Evolutionary conservation across 1,140 invertebrate species (phyloP).

Genomic region (Lordiphosa stackelbergi): DNA sequence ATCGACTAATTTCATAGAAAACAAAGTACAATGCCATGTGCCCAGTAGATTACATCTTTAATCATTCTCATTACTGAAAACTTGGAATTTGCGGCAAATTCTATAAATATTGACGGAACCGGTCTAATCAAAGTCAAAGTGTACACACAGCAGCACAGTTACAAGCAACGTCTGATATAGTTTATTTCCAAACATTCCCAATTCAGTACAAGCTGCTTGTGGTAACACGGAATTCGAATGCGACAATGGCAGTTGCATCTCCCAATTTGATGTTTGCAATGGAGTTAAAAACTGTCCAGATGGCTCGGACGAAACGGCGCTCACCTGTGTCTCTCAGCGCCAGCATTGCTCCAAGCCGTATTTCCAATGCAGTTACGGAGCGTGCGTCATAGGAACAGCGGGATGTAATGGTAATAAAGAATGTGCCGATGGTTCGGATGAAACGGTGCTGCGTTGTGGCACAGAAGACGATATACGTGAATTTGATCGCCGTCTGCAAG

Average conservation of each 20-base stretch:
- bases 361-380: slow-evolving; percentile 81
- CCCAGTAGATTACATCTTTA: no score
- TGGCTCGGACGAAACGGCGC: slow-evolving; percentile 81
- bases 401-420: slow-evolving; percentile 81
- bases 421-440: slow-evolving; percentile 86
- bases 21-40: no score
- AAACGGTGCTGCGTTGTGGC: slow-evolving; percentile 68
- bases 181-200: no score
- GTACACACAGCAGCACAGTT: no score
- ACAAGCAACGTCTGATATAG: no score
- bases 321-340: slow-evolving; percentile 50
- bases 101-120: no score
- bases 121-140: no score
- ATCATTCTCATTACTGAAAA: no score
- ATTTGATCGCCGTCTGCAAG: slow-evolving; percentile 17
- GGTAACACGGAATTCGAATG: slow-evolving; percentile 40
- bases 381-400: slow-evolving; percentile 80
- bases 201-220: slow-evolving; percentile 22
- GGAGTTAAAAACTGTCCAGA: slow-evolving; percentile 79
- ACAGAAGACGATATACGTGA: slow-evolving; percentile 31
- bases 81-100: no score
- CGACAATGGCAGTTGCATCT: slow-evolving; percentile 64
- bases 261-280: slow-evolving; percentile 67
- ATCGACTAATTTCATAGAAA: no score
- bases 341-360: slow-evolving; percentile 77